Evolutionary conservation across 2,797 vertebrate genomes (phyloP).

Genomic region (Malacoctenus gilli): DNA sequence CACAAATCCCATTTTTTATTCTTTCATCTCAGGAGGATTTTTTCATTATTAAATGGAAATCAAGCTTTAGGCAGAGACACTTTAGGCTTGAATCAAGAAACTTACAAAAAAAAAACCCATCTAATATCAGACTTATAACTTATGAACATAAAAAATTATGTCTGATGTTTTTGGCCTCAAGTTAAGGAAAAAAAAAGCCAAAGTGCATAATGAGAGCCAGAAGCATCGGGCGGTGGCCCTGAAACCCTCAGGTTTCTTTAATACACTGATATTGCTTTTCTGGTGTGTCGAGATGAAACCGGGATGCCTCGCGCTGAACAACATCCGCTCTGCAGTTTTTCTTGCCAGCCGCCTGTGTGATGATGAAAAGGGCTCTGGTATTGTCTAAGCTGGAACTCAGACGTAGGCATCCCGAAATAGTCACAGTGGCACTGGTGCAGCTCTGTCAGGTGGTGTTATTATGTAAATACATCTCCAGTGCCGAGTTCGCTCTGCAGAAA

Average conservation of each 20-base stretch:
- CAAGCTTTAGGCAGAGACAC: no score
- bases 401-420: conserved; percentile 59
- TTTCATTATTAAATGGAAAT: no score
- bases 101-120: no score
- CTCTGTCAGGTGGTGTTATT: conserved; percentile 55
- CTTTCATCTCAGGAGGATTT: no score
- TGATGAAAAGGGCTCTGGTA: conserved; percentile 41
- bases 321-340: conserved; percentile 41
- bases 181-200: no score
- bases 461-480: conserved; percentile 57
- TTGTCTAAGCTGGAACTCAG: conserved; percentile 48
- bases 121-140: no score
- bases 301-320: conserved; percentile 10
- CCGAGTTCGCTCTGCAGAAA: conserved; percentile 39
- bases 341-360: conserved; percentile 37
- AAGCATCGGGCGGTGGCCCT: no score
- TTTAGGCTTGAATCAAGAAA: no score
- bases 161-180: no score
- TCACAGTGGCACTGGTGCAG: conserved; percentile 40
- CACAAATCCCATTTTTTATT: no score
- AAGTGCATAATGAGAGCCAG: no score
- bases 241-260: conserved; percentile 1
- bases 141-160: no score
- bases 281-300: conserved; percentile 11
- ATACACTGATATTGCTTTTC: not conserved